Evolutionary conservation across 2,113 vertebrate genomes (phyloP).

Genomic region (Pseudorhombus dupliciocellatus): DNA sequence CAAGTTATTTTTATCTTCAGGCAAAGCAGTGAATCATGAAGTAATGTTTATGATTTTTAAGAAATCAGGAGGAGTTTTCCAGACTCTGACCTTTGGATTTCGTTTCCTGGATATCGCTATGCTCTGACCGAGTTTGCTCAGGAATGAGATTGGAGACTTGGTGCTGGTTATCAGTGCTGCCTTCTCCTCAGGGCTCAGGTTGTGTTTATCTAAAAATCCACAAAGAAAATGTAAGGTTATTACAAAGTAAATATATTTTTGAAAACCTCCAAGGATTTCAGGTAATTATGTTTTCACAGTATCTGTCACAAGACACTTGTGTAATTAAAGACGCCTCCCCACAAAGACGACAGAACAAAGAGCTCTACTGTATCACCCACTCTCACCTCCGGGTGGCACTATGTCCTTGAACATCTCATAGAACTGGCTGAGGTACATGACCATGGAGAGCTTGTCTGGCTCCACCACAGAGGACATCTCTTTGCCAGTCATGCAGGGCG

Average conservation of each 20-base stretch:
- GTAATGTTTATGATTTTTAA: background rate
- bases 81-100: constrained; percentile 87
- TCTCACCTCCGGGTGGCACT: constrained; percentile 89
- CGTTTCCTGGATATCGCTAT: constrained; percentile 97
- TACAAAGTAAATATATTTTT: background rate
- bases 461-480: constrained; percentile 96
- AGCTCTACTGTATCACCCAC: background rate
- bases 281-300: background rate
- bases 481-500: constrained; percentile 98
- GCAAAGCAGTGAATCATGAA: background rate
- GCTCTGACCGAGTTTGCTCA: constrained; percentile 96
- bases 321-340: background rate
- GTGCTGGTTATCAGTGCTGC: constrained; percentile 90
- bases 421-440: constrained; percentile 99
- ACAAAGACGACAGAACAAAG: background rate
- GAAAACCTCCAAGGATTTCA: constrained; percentile 2
- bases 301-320: background rate
- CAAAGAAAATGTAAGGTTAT: background rate
- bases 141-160: constrained; percentile 97
- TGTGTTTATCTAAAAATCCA: constrained; percentile 84
- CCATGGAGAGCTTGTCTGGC: constrained; percentile 98
- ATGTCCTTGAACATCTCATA: constrained; percentile 99
- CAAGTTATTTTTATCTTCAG: constrained; percentile 19
- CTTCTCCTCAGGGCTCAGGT: constrained; percentile 92
- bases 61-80: background rate